Conservation (phyloP, 2,888 invertebrate species). For the Meliscaeva auricollis region DNA sequence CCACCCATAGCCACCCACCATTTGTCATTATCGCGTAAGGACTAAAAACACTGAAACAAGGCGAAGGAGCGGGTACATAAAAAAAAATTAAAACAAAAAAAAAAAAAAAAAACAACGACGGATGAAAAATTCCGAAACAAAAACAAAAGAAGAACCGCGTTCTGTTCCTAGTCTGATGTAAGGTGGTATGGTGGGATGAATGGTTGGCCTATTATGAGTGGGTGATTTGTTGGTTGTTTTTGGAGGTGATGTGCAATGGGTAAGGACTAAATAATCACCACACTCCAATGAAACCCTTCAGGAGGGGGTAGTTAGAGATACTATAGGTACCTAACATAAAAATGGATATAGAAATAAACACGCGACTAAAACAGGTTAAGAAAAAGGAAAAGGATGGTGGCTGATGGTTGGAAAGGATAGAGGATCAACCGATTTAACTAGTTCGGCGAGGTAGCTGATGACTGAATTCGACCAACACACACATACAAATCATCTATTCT, state of each 20-base stretch:
- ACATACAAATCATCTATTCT: constrained; percentile 62
- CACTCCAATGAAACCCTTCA: constrained; percentile 70
- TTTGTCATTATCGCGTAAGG: constrained; percentile 76
- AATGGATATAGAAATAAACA: constrained; percentile 55
- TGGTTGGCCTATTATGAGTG: constrained; percentile 23
- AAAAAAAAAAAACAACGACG: constrained; percentile 36
- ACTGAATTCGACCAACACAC: constrained; percentile 57
- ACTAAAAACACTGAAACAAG: constrained; percentile 61
- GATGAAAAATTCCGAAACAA: constrained; percentile 56
- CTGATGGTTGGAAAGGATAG: constrained; percentile 7
- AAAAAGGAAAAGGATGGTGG: not conserved
- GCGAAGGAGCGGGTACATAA: constrained; percentile 28
- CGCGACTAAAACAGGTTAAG: constrained; percentile 39
- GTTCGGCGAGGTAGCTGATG: constrained; percentile 28
- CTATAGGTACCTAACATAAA: constrained; percentile 34
- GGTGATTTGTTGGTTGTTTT: constrained; percentile 33
- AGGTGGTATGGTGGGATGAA: not conserved
- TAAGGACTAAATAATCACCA: constrained; percentile 72
- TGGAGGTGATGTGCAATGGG: constrained; percentile 69
- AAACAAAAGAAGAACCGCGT: constrained; percentile 56
- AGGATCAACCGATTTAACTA: constrained; percentile 26
- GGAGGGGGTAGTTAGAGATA: constrained; percentile 59
- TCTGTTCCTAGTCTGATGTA: constrained; percentile 4
- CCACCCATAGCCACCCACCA: constrained; percentile 70
- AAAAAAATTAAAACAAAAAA: constrained; percentile 25